Percentiles rank a stretch among this genome's conserved stretches.
Conservation (phyloP, 2,113 vertebrate species). For the Alces alces region DNA sequence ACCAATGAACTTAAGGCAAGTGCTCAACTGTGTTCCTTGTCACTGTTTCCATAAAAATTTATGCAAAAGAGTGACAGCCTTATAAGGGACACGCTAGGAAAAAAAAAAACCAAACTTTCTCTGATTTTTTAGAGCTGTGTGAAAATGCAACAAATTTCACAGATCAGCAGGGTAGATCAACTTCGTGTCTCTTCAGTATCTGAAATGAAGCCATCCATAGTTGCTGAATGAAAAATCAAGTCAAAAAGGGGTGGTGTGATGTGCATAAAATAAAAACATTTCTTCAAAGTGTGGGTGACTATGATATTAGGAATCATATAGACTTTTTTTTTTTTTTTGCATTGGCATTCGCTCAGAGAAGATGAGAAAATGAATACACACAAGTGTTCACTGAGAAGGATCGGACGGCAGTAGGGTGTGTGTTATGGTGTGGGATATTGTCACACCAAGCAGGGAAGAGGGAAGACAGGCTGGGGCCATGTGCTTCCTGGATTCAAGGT, state of each 20-base stretch:
- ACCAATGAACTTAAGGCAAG: constrained; percentile 91
- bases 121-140: neutral
- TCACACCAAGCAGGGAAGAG: neutral
- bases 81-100: neutral
- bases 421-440: neutral
- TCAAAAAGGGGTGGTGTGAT: neutral
- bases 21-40: neutral
- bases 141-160: neutral
- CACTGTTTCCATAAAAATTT: neutral
- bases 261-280: neutral
- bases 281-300: neutral
- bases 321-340: neutral
- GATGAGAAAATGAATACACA: neutral
- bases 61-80: neutral
- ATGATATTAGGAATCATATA: accelerated
- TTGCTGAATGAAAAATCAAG: neutral
- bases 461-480: neutral
- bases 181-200: neutral
- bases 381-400: neutral
- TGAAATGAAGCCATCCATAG: neutral
- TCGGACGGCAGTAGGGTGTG: neutral
- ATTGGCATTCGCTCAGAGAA: neutral
- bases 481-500: neutral
- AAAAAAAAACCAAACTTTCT: neutral
- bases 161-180: neutral